Base-by-base conservation (phyloP, 1,140 invertebrate species). In the Littorina saxatilis region DNA sequence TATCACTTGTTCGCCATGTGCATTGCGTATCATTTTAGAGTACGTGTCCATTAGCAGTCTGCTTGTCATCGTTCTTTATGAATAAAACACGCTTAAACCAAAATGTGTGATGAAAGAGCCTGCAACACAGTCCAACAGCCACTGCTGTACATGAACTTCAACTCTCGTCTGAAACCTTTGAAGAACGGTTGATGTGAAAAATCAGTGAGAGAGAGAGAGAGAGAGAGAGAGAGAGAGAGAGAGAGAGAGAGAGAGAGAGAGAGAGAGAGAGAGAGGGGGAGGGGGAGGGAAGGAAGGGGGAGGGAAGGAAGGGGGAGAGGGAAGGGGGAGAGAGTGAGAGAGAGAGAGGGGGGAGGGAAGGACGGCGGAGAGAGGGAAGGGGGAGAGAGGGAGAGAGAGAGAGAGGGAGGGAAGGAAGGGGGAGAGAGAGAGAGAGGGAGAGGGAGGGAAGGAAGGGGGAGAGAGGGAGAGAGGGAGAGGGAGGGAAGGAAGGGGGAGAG, bases 391-490 rank as follows among this genome's bases (percentile, higher is more conserved):
- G 7, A 58, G 7, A 7, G 4, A n/a, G 27, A n/a, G 23, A n/a
- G 27, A n/a, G 4, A n/a, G 4, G 55, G 4, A 20, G 35, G 68
- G 35, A 20, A 72, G 68, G 23, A 17, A 72, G 68, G 35, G 32
- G 35, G 68, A 72, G 32, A 72, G 32, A 72, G 68, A 72, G 32
- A 32, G 68, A 72, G 35, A 72, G 29, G n/a, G 15, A 72, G 0
- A 72, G 35, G 40, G 29, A 35, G 23, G 5, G 32, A 3, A 39
- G n/a, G 29, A 1, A 17, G 39, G 29, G 15, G 37, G 20, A 32
- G 35, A 72, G 68, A 72, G 3, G 37, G 68, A 72, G 15, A 32
- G 29, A 72, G 1, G 3, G 29, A 4, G 15, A 32, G 29, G 37
- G 15, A 72, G 29, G 4, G 32, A n/a, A n/a, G 35, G 35, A 72